Conservation (phyloP, 2,113 vertebrate species). For the Vidua macroura region DNA sequence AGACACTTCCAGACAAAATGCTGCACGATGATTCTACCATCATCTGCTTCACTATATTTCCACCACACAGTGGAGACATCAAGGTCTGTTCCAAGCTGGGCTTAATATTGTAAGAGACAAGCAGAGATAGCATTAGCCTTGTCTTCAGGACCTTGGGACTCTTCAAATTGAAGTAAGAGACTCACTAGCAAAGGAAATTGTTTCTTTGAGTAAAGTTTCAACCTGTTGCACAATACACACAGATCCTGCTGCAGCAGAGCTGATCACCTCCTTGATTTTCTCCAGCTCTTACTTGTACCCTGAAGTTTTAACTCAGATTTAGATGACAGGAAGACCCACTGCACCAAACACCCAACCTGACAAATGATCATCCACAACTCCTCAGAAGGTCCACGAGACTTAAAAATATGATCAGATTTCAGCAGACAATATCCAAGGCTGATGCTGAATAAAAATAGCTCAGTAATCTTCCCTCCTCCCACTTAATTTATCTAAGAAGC, state of each 20-base stretch:
- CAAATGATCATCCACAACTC: not conserved
- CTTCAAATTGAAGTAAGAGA: not conserved
- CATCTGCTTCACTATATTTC: conserved; percentile 81
- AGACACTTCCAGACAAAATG: conserved; percentile 81
- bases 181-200: not conserved
- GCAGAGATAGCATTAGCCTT: not conserved
- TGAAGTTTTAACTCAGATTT: not conserved
- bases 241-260: not conserved
- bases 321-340: not conserved
- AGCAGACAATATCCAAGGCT: not conserved
- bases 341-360: not conserved
- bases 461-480: not conserved
- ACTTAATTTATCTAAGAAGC: not conserved
- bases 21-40: conserved; percentile 90
- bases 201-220: not conserved
- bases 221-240: not conserved
- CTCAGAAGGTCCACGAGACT: not conserved
- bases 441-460: not conserved
- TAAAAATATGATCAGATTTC: not conserved
- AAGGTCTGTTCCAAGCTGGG: not conserved
- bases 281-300: not conserved
- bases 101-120: conserved; percentile 28
- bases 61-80: conserved; percentile 73
- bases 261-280: not conserved
- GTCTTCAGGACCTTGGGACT: not conserved